A percentile compares a stretch with the other conserved stretches of the same genome.
phyloP scores from a whole-genome alignment of 2,113 vertebrate genomes.

The Opisthocomus hoazin region DNA sequence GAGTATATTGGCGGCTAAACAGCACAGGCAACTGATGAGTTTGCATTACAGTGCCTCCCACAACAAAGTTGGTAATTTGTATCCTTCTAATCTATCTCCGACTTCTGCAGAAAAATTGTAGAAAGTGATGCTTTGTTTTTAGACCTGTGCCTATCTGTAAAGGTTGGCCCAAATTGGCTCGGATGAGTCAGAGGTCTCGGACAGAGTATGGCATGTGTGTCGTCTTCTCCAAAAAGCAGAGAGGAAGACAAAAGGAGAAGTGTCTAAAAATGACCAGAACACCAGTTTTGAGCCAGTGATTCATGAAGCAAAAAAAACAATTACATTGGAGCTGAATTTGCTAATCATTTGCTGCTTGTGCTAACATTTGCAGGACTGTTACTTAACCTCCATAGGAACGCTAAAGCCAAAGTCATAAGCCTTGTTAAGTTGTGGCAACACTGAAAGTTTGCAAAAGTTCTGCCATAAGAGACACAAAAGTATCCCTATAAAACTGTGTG shows the following conservation, averaged over 20 bases:
- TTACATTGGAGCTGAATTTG: not conserved
- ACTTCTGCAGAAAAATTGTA: not conserved
- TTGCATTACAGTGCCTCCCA: slow-evolving; percentile 11
- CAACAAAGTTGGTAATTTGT: not conserved
- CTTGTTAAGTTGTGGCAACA: not conserved
- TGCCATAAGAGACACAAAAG: not conserved
- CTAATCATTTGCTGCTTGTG: not conserved
- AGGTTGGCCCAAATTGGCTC: not conserved
- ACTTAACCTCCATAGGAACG: not conserved
- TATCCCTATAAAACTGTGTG: not conserved
- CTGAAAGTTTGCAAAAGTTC: not conserved
- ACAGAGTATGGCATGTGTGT: not conserved
- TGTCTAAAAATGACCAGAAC: not conserved
- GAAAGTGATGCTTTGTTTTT: not conserved
- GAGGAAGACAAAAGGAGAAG: not conserved
- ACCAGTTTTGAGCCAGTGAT: not conserved
- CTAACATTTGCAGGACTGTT: not conserved
- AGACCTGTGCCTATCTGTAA: not conserved
- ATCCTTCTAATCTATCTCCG: not conserved
- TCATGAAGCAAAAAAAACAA: not conserved
- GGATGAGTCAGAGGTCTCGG: not conserved
- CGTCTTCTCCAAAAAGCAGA: not conserved
- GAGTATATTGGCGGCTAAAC: not conserved
- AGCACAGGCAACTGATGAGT: slow-evolving; percentile 28
- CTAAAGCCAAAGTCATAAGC: not conserved